Percentiles rank a stretch among this genome's conserved stretches.
phyloP scores from a whole-genome alignment of 53 echinoderm and acorn worm species.

The Temnopleurus reevesii region DNA sequence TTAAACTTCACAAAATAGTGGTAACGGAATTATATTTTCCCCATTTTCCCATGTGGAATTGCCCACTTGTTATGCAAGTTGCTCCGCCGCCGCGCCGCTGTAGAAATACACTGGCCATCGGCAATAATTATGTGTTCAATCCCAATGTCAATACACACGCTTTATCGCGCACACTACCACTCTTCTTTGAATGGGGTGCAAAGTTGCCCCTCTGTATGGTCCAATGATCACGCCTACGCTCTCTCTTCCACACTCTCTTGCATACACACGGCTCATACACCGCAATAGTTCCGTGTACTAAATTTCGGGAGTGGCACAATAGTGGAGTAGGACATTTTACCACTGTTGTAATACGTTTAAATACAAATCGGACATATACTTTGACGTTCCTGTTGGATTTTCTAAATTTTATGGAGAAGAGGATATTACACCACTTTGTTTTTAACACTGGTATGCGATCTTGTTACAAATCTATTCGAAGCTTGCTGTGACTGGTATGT shows the following conservation, averaged over 20 bases:
- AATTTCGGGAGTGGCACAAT: neutral
- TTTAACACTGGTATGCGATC: neutral
- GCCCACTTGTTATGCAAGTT: too few species aligned
- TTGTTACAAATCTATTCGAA: neutral
- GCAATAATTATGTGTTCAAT: neutral
- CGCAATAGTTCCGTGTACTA: neutral
- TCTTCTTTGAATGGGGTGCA: neutral
- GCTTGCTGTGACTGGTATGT: slow-evolving; percentile 21
- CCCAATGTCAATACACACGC: neutral
- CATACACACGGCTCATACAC: neutral
- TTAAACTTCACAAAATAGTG: too few species aligned
- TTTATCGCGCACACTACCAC: neutral
- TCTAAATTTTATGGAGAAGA: neutral
- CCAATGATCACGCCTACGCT: neutral
- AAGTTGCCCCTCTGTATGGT: slow-evolving; percentile 8
- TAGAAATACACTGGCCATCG: too few species aligned
- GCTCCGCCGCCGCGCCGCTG: too few species aligned
- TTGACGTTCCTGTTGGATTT: neutral
- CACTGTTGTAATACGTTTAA: too few species aligned
- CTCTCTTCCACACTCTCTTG: neutral
- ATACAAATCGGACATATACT: neutral
- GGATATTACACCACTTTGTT: neutral
- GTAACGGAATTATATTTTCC: too few species aligned
- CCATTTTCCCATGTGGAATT: too few species aligned
- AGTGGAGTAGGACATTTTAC: too few species aligned